Evolutionary conservation across 2,797 vertebrate genomes (phyloP).

Genomic region (Carduelis carduelis): DNA sequence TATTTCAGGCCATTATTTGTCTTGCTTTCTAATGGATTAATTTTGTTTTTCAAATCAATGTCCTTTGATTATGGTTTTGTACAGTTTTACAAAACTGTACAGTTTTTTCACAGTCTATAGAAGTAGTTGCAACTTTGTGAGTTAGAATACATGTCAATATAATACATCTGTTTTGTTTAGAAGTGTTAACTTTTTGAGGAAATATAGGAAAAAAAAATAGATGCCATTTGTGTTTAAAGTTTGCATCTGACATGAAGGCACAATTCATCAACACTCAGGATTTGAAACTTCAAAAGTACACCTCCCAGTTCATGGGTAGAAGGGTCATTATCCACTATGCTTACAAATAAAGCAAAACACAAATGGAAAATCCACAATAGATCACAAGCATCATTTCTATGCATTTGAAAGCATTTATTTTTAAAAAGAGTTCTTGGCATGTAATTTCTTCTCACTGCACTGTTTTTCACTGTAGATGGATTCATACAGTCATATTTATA

Average conservation of each 20-base stretch:
- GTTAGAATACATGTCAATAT: conserved; percentile 30
- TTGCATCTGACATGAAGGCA: conserved; percentile 4
- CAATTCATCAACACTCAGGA: background rate
- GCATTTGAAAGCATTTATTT: conserved; percentile 24
- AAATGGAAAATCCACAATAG: background rate
- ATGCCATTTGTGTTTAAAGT: conserved; percentile 36
- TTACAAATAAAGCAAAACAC: background rate
- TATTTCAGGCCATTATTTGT: conserved; percentile 38
- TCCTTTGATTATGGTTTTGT: conserved; percentile 31
- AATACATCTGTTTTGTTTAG: background rate
- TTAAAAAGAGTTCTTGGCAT: background rate
- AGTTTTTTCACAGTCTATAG: background rate
- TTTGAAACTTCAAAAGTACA: conserved; percentile 17
- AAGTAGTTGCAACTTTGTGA: conserved; percentile 31
- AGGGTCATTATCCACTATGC: background rate
- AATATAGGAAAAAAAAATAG: background rate
- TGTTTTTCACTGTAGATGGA: background rate
- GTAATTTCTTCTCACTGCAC: conserved; percentile 8
- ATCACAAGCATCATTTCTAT: background rate
- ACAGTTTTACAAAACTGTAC: background rate
- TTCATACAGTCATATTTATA: conserved; percentile 7
- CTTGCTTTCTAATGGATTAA: conserved; percentile 54
- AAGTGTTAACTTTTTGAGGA: conserved; percentile 3
- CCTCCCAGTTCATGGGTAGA: background rate
- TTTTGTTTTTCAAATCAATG: conserved; percentile 65